Conservation (phyloP, 2,888 invertebrate species). For the Suillia variegata region DNA sequence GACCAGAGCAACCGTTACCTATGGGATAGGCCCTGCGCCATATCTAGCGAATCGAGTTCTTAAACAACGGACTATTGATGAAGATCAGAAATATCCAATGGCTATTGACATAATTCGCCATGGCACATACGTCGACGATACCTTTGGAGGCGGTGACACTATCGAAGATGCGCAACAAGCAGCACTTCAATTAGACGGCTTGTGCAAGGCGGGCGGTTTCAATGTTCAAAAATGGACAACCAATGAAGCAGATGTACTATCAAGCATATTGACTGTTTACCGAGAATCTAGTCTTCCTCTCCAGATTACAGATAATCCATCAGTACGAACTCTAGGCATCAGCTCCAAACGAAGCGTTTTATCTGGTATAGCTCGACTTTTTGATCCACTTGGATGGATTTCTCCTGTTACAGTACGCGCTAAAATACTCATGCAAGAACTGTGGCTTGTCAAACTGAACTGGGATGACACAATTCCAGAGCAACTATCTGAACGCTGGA, state of each 20-base stretch:
- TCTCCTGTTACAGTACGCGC: neutral
- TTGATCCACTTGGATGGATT: slow-evolving; percentile 3
- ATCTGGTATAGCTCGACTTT: neutral
- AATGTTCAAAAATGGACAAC: slow-evolving; percentile 5
- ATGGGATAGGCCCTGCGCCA: neutral
- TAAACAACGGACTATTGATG: neutral
- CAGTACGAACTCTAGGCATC: too few species aligned
- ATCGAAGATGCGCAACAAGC: neutral
- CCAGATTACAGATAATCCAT: neutral
- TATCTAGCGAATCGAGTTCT: neutral
- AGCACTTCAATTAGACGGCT: neutral
- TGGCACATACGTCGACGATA: slow-evolving; percentile 3
- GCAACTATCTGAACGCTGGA: neutral
- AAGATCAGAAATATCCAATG: neutral
- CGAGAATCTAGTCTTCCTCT: too few species aligned
- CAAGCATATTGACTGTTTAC: neutral
- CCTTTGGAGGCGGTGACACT: slow-evolving; percentile 3
- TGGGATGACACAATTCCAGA: slow-evolving; percentile 7
- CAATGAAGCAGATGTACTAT: neutral
- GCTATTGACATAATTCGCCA: neutral
- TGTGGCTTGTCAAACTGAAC: slow-evolving; percentile 2
- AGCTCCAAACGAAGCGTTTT: too few species aligned
- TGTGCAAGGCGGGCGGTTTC: slow-evolving; percentile 5
- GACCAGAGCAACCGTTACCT: neutral
- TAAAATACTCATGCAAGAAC: neutral